A percentile compares a stretch with the other conserved stretches of the same genome.
phyloP scores from a whole-genome alignment of 1,140 invertebrate species.

The Diorhabda sublineata region DNA sequence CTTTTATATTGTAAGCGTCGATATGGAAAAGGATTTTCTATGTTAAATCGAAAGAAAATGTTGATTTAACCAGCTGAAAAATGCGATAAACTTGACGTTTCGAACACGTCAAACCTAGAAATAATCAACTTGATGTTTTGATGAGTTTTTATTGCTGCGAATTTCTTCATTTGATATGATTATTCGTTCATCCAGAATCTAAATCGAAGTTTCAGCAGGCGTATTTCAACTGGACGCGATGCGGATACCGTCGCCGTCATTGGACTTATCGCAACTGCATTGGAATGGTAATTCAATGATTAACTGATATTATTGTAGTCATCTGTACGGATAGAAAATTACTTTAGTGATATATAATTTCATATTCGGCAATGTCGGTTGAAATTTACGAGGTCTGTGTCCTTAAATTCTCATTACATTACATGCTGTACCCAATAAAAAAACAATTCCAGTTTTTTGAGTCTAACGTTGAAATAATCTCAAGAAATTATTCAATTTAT shows the following conservation, averaged over 20 bases:
- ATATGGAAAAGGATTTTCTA: background rate
- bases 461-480: no score
- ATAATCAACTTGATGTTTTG: conserved; percentile 1
- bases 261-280: background rate
- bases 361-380: no score
- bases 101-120: background rate
- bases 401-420: no score
- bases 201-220: background rate
- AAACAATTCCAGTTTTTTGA: no score
- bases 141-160: background rate
- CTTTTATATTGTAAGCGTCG: background rate
- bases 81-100: conserved; percentile 1
- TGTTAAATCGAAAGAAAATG: background rate
- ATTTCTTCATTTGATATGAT: background rate
- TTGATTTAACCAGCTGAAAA: background rate
- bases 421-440: no score
- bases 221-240: background rate
- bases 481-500: no score
- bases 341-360: no score
- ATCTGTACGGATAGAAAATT: no score
- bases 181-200: background rate
- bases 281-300: conserved; percentile 1
- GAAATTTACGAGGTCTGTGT: no score
- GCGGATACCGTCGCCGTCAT: background rate
- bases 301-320: background rate